Conservation (phyloP, 2,797 vertebrate species). For the Dallia pectoralis region DNA sequence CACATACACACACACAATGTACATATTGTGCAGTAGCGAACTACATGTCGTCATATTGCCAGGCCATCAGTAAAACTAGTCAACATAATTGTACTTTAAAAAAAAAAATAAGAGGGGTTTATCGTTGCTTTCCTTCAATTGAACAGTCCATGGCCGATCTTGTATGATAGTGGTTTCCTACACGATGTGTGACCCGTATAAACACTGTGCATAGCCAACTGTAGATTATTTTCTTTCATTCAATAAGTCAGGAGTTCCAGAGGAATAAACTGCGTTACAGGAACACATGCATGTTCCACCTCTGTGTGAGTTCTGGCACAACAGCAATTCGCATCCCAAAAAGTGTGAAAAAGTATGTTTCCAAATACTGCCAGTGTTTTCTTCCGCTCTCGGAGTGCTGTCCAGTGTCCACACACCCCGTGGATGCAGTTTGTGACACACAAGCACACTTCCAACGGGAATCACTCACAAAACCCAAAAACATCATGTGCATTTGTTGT, state of each 20-base stretch:
- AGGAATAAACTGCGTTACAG: conserved; percentile 42
- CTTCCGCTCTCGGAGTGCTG: conserved; percentile 41
- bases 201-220: not conserved
- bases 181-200: not conserved
- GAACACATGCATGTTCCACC: conserved; percentile 41
- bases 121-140: not conserved
- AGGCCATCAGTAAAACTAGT: not conserved
- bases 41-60: not conserved
- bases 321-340: conserved; percentile 46
- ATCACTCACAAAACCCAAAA: conserved; percentile 39
- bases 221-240: not conserved
- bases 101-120: not conserved
- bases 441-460: conserved; percentile 19
- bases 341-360: conserved; percentile 55
- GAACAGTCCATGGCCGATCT: not conserved
- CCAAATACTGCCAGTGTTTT: conserved; percentile 57
- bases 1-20: too few relatives aligned
- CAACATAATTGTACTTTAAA: not conserved
- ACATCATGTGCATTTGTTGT: conserved; percentile 40
- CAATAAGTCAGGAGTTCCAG: conserved; percentile 29
- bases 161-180: not conserved
- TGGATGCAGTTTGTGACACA: conserved; percentile 51
- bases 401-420: conserved; percentile 61
- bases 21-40: not conserved
- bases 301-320: conserved; percentile 28